Evolutionary conservation across 2,113 vertebrate genomes (phyloP).

Genomic region (Phaethon lepturus): DNA sequence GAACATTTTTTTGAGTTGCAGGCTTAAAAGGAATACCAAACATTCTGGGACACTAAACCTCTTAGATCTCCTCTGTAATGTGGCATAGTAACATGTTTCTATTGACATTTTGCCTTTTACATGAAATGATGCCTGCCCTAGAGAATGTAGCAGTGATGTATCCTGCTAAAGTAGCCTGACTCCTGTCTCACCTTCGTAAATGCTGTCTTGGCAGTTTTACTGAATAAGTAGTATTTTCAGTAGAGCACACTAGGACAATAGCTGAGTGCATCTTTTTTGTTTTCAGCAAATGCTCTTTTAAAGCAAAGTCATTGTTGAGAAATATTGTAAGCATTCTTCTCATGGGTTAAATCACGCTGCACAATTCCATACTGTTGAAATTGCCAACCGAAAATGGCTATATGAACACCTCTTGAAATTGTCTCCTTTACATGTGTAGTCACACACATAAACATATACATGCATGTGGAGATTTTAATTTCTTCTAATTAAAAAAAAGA

Average conservation of each 20-base stretch:
- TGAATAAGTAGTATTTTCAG: neutral
- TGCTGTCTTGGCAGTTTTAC: neutral
- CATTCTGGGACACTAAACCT: conserved; percentile 68
- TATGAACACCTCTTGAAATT: neutral
- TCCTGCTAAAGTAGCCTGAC: neutral
- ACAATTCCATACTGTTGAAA: neutral
- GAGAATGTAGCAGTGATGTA: neutral
- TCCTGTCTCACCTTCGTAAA: neutral
- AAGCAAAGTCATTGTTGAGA: neutral
- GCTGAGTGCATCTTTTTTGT: neutral
- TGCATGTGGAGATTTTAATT: neutral
- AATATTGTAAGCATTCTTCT: neutral
- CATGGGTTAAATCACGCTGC: neutral
- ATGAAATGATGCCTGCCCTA: neutral
- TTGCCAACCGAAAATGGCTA: neutral
- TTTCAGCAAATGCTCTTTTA: neutral
- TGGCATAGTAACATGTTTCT: conserved; percentile 27
- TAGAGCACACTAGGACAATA: neutral
- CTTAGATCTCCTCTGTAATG: conserved; percentile 57
- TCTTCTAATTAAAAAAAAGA: neutral
- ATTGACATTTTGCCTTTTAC: conserved; percentile 53
- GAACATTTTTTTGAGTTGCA: neutral
- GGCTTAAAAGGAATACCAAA: conserved; percentile 69
- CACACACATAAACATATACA: neutral
- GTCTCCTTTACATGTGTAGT: neutral